A percentile compares a stretch with the other conserved stretches of the same genome.
These are phyloP conservation scores for Dichetophora obliterata DNA, from an alignment of 2,888 invertebrate genomes.

Conservation along the genomic window DNA sequence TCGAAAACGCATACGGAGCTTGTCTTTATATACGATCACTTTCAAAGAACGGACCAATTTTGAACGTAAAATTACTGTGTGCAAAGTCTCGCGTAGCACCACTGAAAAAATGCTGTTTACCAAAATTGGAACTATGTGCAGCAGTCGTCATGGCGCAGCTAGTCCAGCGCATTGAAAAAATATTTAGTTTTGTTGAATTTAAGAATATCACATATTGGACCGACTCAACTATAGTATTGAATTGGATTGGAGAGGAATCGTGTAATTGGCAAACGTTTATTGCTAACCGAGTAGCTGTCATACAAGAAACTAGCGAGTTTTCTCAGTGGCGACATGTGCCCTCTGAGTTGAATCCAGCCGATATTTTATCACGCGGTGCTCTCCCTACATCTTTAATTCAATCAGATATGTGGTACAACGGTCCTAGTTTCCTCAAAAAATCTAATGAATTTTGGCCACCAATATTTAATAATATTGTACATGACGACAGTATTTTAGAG, in stretches of 20 bases:
- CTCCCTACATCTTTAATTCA: slow-evolving; percentile 30
- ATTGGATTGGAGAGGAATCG: slow-evolving; percentile 28
- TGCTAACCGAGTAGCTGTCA: slow-evolving; percentile 32
- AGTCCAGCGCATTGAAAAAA: slow-evolving; percentile 26
- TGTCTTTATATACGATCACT: no score
- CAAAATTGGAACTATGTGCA: no score
- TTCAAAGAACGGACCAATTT: no score
- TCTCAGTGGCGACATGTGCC: slow-evolving; percentile 42
- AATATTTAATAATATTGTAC: no score
- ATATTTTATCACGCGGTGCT: slow-evolving; percentile 38
- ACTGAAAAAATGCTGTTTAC: no score
- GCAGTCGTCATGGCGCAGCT: no score
- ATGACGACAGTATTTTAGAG: no score
- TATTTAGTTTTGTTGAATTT: slow-evolving; percentile 31
- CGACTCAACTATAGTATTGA: slow-evolving; percentile 37
- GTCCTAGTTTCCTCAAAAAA: slow-evolving; percentile 35
- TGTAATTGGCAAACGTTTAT: slow-evolving; percentile 43
- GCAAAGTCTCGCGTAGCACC: no score
- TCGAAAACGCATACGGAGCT: no score
- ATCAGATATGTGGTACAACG: slow-evolving; percentile 43
- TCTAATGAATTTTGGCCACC: slow-evolving; percentile 37
- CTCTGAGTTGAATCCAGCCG: slow-evolving; percentile 38
- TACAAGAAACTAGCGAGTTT: no score
- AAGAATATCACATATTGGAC: slow-evolving; percentile 35
- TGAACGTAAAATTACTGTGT: no score